phyloP scores from a whole-genome alignment of 2,797 vertebrate genomes.

The Thalassophryne amazonica region DNA sequence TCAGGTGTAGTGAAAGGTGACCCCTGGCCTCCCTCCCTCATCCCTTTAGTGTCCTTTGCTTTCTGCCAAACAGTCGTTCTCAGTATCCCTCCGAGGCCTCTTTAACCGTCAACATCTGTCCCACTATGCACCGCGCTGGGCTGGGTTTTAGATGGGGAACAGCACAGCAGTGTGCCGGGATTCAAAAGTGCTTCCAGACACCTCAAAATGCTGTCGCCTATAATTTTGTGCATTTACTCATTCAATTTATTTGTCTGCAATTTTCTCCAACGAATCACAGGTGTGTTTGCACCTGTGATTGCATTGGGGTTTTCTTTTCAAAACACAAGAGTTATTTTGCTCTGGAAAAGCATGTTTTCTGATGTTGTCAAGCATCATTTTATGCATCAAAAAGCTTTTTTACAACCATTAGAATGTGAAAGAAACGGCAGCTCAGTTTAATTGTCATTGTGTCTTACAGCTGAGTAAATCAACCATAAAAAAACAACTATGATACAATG shows the following conservation, averaged over 20 bases:
- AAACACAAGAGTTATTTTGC: too few species aligned
- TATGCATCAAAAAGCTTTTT: slow-evolving; percentile 13
- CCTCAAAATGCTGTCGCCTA: slow-evolving; percentile 56
- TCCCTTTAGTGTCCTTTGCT: slow-evolving; percentile 48
- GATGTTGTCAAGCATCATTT: neutral
- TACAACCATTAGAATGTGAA: neutral
- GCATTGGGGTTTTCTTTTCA: too few species aligned
- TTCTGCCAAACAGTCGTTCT: slow-evolving; percentile 61
- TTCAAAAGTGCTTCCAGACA: slow-evolving; percentile 72
- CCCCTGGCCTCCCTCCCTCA: slow-evolving; percentile 29
- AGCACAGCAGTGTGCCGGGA: slow-evolving; percentile 25
- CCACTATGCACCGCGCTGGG: slow-evolving; percentile 60
- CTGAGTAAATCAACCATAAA: slow-evolving; percentile 16
- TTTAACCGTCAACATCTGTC: slow-evolving; percentile 72
- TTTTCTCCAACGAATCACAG: slow-evolving; percentile 61
- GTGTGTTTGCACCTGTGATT: slow-evolving; percentile 51
- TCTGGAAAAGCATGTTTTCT: slow-evolving; percentile 2
- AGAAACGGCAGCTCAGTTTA: slow-evolving; percentile 12
- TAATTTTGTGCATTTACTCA: slow-evolving; percentile 51
- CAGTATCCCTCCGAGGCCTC: slow-evolving; percentile 56
- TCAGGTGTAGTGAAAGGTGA: slow-evolving; percentile 59
- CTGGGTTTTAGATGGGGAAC: slow-evolving; percentile 42
- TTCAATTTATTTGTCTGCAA: slow-evolving; percentile 67
- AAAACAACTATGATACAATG: too few species aligned
- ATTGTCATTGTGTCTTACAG: slow-evolving; percentile 3